Conservation (phyloP, 2,888 invertebrate species). For the Hypomecis punctinalis region DNA sequence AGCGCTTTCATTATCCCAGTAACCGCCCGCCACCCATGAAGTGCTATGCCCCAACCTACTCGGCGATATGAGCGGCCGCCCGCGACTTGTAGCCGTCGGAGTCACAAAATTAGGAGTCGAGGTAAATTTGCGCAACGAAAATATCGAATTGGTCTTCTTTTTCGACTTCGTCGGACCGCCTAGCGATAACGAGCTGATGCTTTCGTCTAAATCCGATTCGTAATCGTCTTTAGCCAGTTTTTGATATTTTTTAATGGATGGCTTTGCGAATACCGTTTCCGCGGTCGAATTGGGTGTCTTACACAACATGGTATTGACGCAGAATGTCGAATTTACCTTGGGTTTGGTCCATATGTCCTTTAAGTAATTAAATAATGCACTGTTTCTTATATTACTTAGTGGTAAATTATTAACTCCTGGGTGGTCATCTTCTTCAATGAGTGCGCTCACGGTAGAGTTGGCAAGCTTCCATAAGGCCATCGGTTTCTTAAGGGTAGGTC, state of each 20-base stretch:
- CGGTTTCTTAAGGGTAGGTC: constrained; percentile 48
- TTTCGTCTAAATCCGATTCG: constrained; percentile 82
- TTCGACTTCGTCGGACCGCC: constrained; percentile 72
- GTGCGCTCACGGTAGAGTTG: constrained; percentile 55
- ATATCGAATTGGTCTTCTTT: constrained; percentile 72
- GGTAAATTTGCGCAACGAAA: constrained; percentile 81
- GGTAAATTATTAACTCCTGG: no score
- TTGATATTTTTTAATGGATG: constrained; percentile 74
- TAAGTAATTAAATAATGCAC: no score
- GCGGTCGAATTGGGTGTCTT: constrained; percentile 69
- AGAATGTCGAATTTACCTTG: constrained; percentile 74
- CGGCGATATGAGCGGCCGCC: constrained; percentile 84
- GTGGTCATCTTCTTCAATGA: constrained; percentile 66
- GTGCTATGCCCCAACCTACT: constrained; percentile 85
- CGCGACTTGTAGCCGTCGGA: constrained; percentile 64
- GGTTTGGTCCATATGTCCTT: constrained; percentile 74
- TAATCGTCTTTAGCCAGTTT: constrained; percentile 74
- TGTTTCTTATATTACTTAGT: no score
- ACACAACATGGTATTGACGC: constrained; percentile 64
- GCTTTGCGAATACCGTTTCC: constrained; percentile 73
- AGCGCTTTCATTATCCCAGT: constrained; percentile 86
- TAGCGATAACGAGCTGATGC: constrained; percentile 82
- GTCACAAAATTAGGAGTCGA: constrained; percentile 79
- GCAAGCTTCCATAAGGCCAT: constrained; percentile 64
- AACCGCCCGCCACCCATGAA: constrained; percentile 89